A percentile compares a stretch with the other conserved stretches of the same genome.
These are phyloP conservation scores for Lasioglossum oenotherae DNA, from an alignment of 2,888 invertebrate genomes.

Conservation along the genomic window DNA sequence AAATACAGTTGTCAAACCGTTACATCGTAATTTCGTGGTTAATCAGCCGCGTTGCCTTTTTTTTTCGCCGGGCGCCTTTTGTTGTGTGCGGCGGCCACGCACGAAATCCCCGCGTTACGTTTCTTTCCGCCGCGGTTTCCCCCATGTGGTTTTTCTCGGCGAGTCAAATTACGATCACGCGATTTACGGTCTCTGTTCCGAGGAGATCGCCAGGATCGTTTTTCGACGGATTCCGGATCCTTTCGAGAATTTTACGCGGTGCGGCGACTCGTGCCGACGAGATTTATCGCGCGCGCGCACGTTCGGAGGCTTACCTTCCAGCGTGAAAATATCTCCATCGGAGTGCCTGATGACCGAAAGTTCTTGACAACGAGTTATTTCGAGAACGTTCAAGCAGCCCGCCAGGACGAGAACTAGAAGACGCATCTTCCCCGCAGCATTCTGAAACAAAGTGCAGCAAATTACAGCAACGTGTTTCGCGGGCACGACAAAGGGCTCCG, in stretches of 20 bases:
- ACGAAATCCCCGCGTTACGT: conserved; percentile 33
- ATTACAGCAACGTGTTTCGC: conserved; percentile 28
- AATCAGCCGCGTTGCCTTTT: conserved; percentile 58
- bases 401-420: conserved; percentile 78
- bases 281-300: conserved; percentile 15
- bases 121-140: conserved; percentile 31
- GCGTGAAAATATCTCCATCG: conserved; percentile 82
- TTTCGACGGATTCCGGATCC: neutral
- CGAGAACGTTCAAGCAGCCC: conserved; percentile 75
- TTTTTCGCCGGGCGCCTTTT: conserved; percentile 31
- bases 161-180: conserved; percentile 38
- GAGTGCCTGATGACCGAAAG: conserved; percentile 79
- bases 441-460: conserved; percentile 75
- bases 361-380: conserved; percentile 72
- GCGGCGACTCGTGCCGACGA: neutral
- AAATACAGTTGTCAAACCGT: conserved; percentile 70
- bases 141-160: conserved; percentile 3
- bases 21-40: conserved; percentile 69
- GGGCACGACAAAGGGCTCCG: neutral
- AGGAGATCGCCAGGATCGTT: neutral
- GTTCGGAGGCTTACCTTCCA: conserved; percentile 75
- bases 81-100: conserved; percentile 36
- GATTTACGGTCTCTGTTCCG: conserved; percentile 15
- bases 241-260: neutral
- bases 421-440: conserved; percentile 83